These are phyloP conservation scores for Emys orbicularis DNA, from an alignment of 2,797 vertebrate genomes.

Conservation along the genomic window DNA sequence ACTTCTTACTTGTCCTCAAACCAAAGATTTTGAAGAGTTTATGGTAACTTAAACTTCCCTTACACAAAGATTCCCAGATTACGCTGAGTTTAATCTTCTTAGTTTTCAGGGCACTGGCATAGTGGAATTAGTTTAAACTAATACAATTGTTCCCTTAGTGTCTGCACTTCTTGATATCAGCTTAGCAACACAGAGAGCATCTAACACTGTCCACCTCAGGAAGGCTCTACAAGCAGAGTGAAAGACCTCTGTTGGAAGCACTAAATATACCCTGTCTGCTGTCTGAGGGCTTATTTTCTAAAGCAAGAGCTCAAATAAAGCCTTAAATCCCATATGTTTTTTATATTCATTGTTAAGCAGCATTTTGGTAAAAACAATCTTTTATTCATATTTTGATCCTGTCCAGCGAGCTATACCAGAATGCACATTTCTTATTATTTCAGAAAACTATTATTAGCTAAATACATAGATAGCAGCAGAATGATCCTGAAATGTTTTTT, in stretches of 20 bases:
- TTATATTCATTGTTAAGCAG: background rate
- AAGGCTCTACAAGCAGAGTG: background rate
- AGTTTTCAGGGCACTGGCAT: constrained; percentile 38
- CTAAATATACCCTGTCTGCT: background rate
- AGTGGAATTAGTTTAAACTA: constrained; percentile 56
- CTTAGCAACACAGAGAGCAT: constrained; percentile 31
- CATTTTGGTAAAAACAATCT: background rate
- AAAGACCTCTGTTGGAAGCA: background rate
- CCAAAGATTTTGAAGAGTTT: constrained; percentile 48
- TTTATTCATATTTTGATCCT: background rate
- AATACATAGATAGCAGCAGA: background rate
- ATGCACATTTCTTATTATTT: background rate
- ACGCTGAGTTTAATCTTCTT: constrained; percentile 61
- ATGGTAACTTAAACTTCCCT: constrained; percentile 57
- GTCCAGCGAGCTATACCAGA: background rate
- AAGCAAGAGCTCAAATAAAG: background rate
- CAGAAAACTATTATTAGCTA: background rate
- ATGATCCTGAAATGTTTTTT: background rate
- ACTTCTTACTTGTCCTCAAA: constrained; percentile 21
- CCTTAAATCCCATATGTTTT: background rate
- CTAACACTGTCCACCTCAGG: background rate
- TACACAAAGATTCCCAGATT: constrained; percentile 64
- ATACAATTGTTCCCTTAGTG: constrained; percentile 41
- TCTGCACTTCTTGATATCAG: constrained; percentile 20
- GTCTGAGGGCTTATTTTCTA: background rate